Evolutionary conservation across 2,797 vertebrate genomes (phyloP), one percentile per base, ranked within the genome.

Genomic region (Coreius guichenoti): DNA sequence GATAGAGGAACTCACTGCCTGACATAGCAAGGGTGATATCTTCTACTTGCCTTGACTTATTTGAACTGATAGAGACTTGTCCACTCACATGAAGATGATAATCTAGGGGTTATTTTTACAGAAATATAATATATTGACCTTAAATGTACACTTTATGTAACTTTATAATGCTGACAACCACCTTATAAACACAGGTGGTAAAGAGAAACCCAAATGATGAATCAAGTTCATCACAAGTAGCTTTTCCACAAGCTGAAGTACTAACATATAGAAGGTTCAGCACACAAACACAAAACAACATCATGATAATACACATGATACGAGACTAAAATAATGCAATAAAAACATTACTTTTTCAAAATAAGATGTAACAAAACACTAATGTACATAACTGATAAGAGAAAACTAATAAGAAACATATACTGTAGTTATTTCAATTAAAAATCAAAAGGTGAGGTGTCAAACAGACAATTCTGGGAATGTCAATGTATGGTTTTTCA

Each of bases 1-100:
- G 54, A 82, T n/a, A 63, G 56, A 82, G 56, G 54, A 82, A 82
- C 70, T 17, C 14, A 58, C 19, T 58, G n/a, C 36, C 17, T 36
- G 43, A 63, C 3, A 61, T 21, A 73, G 36, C 39, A n/a, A 47
- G 13, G 39, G 26, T 1, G 54, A 82, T 73, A 61, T 81, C 5
- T 69, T 81, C 65, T 26, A 23, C 6, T 72, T 29, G n/a, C 2
- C 6, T n/a, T 19, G 65, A 70, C 47, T 47, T 69, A 81, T 43
- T 14, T 29, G 3, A 73, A 47, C 39, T 73, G 19, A 61, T 29
- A 13, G 8, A 70, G 67, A 43, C 31, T 8, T 47, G 9, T 4
- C 31, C n/a, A 61, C 36, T 45, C 4, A 67, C 12, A 29, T 6
- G 13, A 19, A 45, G 14, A 23, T 1, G 13, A 43, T 65, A 7